These are phyloP conservation scores for Glaucidium brasilianum DNA, from an alignment of 2,113 vertebrate species.

Conservation along the genomic window DNA sequence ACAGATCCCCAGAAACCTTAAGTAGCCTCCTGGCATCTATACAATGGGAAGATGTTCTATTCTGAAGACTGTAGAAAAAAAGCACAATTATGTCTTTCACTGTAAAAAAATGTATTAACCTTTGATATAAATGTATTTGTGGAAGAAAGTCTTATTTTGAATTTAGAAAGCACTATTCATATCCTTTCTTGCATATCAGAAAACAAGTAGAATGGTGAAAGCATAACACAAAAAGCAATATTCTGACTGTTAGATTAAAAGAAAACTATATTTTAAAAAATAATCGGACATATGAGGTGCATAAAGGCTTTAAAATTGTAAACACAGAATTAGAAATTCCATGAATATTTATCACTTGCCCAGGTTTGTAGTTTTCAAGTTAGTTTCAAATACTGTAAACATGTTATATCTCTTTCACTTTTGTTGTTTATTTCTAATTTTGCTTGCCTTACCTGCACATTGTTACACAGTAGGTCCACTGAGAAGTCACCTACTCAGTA, in stretches of 20 bases:
- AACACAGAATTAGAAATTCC: neutral
- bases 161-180: neutral
- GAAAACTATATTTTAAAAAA: neutral
- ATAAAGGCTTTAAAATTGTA: neutral
- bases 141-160: neutral
- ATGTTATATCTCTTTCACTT: neutral
- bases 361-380: neutral
- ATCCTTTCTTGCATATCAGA: neutral
- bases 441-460: slow-evolving; percentile 5
- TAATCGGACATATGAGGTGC: neutral
- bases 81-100: neutral
- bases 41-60: neutral
- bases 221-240: neutral
- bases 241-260: neutral
- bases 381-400: neutral
- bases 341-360: neutral
- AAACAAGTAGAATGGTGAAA: neutral
- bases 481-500: slow-evolving; percentile 22
- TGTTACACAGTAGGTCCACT: neutral
- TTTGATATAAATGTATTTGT: neutral
- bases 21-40: neutral
- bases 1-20: neutral
- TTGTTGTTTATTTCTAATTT: neutral
- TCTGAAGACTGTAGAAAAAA: neutral
- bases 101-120: neutral